These are phyloP conservation scores for Beris morrisii DNA, from an alignment of 2,888 invertebrate genomes.

Conservation along the genomic window DNA sequence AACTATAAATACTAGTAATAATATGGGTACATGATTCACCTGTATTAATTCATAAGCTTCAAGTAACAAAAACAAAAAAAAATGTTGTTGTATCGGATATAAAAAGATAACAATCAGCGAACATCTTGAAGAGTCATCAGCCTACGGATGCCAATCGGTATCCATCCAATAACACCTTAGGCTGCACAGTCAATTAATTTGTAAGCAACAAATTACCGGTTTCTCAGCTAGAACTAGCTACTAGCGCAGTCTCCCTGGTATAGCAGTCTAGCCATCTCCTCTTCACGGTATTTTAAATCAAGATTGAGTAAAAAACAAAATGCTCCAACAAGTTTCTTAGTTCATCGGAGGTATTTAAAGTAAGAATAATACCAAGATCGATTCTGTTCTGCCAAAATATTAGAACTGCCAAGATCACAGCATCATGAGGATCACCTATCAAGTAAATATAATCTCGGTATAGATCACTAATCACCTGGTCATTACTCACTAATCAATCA, in stretches of 20 bases:
- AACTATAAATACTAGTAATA: too few relatives aligned
- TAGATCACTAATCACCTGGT: too few relatives aligned
- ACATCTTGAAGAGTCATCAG: slow-evolving; percentile 9
- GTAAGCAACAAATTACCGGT: slow-evolving; percentile 18
- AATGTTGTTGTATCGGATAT: too few relatives aligned
- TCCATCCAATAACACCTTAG: background rate
- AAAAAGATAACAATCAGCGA: too few relatives aligned
- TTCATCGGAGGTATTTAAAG: slow-evolving; percentile 19
- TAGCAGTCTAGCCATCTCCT: background rate
- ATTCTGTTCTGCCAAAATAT: slow-evolving; percentile 21
- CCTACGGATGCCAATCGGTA: background rate
- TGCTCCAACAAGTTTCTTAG: slow-evolving; percentile 22
- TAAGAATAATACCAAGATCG: background rate
- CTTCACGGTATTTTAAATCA: slow-evolving; percentile 4
- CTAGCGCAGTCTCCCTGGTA: slow-evolving; percentile 1
- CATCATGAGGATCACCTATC: too few relatives aligned
- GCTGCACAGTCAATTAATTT: slow-evolving; percentile 8
- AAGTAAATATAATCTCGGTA: too few relatives aligned
- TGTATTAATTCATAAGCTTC: too few relatives aligned
- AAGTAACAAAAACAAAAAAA: too few relatives aligned
- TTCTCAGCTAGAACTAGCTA: background rate
- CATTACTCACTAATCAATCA: too few relatives aligned
- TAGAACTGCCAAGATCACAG: slow-evolving; percentile 15
- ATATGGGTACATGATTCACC: too few relatives aligned
- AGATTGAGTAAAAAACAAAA: background rate